Base-by-base conservation (phyloP, 2,797 vertebrate genomes). In the Bradypus variegatus region DNA sequence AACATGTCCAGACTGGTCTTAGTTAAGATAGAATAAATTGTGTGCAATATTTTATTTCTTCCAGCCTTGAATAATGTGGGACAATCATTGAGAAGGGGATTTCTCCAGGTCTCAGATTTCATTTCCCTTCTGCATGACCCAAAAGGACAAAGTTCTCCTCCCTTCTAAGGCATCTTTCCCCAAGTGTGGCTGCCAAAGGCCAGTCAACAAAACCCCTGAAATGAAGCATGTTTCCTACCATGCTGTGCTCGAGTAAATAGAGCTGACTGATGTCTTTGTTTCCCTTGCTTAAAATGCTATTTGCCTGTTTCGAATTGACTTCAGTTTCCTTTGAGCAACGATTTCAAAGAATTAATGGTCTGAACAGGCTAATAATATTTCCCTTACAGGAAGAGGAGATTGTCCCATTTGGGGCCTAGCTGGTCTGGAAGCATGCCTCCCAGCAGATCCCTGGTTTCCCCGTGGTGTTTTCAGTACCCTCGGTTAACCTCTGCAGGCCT, bases 251-350 rank as follows among this genome's bases (percentile, higher is more conserved):
- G 0, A 55, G 55, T 94, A 88, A 94, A 87, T 78, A 67, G 81
- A 41, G 14, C 16, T 13, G 2, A 62, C 76, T 77, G 41, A 5
- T 65, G 73, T 70, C 29, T 7, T 88, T 78, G 27, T 76, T 86
- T 65, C 92, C 31, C 91, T 94, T 45, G 91, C 86, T 96, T 95
- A 94, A 95, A 94, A 95, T 94, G 86, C 90, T 91, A 78, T 94
- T 95, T 92, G 83, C 65, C 65, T 94, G 91, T 92, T 92, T 94
- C 81, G 73, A 25, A 87, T 92, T 94, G 91, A 91, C 92, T 86
- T 92, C 80, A 11, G 89, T 93, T 96, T 95, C 93, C 93, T 95
- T 88, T 94, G 94, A 95, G 88, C 38, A 27, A 29, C 62, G 58
- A 94, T 94, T 93, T 93, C 58, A 93, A 94, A 94, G 85, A 90